Evolutionary conservation across 2,888 invertebrate genomes (phyloP).

Genomic region (Phyto melanocephala): DNA sequence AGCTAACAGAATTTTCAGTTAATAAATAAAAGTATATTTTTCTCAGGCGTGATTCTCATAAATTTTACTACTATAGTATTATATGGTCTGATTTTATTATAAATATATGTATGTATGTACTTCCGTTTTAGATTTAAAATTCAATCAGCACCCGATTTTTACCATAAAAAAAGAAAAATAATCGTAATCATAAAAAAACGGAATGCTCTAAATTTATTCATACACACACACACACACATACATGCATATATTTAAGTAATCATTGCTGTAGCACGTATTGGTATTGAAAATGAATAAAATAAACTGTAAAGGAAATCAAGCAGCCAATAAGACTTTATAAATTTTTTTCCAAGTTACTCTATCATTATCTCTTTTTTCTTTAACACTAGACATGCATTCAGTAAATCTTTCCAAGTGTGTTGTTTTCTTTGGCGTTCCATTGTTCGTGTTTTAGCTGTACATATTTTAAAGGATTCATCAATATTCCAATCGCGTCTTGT

Average conservation of each 20-base stretch:
- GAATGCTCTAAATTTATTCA: background rate
- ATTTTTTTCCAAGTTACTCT: conserved; percentile 40
- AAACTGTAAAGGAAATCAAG: conserved; percentile 25
- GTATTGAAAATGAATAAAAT: conserved; percentile 3
- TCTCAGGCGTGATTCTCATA: conserved; percentile 30
- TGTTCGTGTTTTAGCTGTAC: background rate
- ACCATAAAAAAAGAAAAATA: background rate
- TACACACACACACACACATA: no score
- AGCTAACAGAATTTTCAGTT: conserved; percentile 16
- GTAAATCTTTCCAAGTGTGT: conserved; percentile 12
- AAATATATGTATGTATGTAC: conserved; percentile 47
- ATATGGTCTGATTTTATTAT: conserved; percentile 23
- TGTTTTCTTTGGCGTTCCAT: conserved; percentile 1
- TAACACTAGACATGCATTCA: conserved; percentile 50
- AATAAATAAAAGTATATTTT: conserved; percentile 21
- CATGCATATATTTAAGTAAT: conserved; percentile 8
- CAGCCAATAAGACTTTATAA: conserved; percentile 45
- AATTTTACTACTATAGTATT: background rate
- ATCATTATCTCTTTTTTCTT: conserved; percentile 28
- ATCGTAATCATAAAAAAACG: background rate
- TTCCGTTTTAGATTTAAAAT: conserved; percentile 15
- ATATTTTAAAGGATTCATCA: conserved; percentile 37
- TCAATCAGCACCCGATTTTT: conserved; percentile 12
- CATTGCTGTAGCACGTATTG: conserved; percentile 47
- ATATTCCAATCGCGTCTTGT: conserved; percentile 62